Evolutionary conservation across 2,113 vertebrate genomes (phyloP).

Genomic region (Xiphophorus maculatus): DNA sequence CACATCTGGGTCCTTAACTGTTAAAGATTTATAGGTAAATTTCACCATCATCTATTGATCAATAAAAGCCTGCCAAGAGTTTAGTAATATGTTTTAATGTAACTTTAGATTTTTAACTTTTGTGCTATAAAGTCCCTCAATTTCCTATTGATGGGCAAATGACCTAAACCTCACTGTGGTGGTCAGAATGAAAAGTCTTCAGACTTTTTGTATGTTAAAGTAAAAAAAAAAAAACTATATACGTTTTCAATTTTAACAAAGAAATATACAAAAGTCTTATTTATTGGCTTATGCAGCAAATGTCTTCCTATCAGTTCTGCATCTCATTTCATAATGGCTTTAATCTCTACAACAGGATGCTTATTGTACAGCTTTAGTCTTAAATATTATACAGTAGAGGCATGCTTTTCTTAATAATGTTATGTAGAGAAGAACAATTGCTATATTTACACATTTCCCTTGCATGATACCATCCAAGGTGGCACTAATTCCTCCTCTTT

Average conservation of each 20-base stretch:
- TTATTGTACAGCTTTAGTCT: neutral
- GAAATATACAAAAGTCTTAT: neutral
- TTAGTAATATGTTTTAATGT: neutral
- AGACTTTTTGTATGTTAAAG: neutral
- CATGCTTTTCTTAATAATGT: neutral
- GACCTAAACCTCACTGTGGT: neutral
- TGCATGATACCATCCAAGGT: neutral
- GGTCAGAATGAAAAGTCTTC: neutral
- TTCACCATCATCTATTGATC: neutral
- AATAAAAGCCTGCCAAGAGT: neutral
- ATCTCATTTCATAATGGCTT: neutral
- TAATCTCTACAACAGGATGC: neutral
- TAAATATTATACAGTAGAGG: neutral
- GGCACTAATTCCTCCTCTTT: conserved; percentile 29
- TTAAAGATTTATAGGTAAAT: neutral
- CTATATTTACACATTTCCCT: neutral
- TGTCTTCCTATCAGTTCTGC: neutral
- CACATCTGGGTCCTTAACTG: neutral
- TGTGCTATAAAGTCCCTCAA: neutral
- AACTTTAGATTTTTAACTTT: neutral
- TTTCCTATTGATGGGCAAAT: too few species aligned
- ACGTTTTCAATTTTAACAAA: neutral
- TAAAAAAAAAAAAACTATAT: neutral
- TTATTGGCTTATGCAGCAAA: neutral
- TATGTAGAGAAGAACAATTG: neutral